Evolutionary conservation across 2,888 invertebrate species (phyloP).

Genomic region (Peribatodes rhomboidaria): DNA sequence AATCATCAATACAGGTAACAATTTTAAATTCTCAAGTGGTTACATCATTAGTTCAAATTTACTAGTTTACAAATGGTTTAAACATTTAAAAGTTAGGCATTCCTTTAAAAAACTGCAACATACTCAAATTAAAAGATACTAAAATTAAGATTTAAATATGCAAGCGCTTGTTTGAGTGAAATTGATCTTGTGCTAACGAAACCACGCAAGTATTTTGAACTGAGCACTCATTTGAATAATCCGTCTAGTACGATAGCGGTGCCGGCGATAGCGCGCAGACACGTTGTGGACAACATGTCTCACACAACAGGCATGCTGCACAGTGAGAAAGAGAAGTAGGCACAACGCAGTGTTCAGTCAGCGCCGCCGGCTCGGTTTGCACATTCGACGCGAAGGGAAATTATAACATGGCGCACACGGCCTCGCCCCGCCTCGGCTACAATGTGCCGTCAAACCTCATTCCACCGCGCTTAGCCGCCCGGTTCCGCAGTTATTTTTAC

Average conservation of each 20-base stretch:
- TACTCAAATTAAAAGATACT: neutral
- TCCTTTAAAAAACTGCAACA: no score
- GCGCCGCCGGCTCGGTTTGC: constrained; percentile 67
- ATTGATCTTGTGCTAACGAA: constrained; percentile 6
- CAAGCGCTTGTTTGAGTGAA: neutral
- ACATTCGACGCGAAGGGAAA: constrained; percentile 85
- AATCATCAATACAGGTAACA: no score
- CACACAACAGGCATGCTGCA: constrained; percentile 65
- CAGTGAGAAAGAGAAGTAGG: constrained; percentile 80
- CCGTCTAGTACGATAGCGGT: constrained; percentile 6
- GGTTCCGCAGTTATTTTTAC: constrained; percentile 87
- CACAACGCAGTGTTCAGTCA: constrained; percentile 77
- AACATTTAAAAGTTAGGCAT: no score
- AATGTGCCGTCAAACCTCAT: constrained; percentile 86
- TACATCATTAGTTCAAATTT: no score
- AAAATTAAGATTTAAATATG: neutral
- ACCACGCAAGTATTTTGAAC: constrained; percentile 2
- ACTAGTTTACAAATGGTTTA: no score
- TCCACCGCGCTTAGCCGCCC: constrained; percentile 84
- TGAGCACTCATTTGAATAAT: constrained; percentile 25
- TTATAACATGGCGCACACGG: constrained; percentile 85
- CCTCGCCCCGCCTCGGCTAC: constrained; percentile 85
- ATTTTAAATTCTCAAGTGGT: no score
- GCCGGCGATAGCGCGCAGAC: constrained; percentile 22
- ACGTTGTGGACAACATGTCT: constrained; percentile 53